phyloP scores from a whole-genome alignment of 2,888 invertebrate species.

The Eurytoma adleriae region DNA sequence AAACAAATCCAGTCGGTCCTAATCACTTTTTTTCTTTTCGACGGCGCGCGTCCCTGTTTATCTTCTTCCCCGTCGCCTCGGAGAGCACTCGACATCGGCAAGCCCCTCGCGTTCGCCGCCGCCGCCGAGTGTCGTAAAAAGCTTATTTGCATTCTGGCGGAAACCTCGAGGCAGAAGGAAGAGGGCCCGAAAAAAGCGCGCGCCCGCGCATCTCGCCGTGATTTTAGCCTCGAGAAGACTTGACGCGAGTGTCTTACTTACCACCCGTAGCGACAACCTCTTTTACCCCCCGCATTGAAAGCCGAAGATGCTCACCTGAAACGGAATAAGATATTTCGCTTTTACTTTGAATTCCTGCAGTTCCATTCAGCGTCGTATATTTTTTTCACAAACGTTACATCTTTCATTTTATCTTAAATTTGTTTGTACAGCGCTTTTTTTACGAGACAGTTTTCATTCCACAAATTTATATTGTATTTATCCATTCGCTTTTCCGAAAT shows the following conservation, averaged over 20 bases:
- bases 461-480: too few relatives aligned
- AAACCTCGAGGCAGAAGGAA: conserved; percentile 14
- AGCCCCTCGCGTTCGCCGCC: neutral
- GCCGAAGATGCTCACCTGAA: conserved; percentile 36
- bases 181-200: neutral
- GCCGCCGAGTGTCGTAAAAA: conserved; percentile 42
- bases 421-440: too few relatives aligned
- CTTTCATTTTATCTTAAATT: too few relatives aligned
- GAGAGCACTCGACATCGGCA: neutral
- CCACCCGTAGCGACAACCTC: neutral
- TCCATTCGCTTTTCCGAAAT: too few relatives aligned
- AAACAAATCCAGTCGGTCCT: too few relatives aligned
- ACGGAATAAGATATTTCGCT: conserved; percentile 2
- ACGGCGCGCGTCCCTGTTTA: neutral
- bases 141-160: conserved; percentile 42
- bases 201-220: conserved; percentile 4
- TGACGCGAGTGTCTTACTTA: conserved; percentile 44
- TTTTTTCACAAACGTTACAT: too few relatives aligned
- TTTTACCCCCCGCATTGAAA: neutral
- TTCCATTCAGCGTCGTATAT: too few relatives aligned
- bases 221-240: conserved; percentile 35
- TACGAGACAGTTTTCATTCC: too few relatives aligned
- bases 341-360: too few relatives aligned
- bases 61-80: neutral
- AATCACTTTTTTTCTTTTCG: too few relatives aligned